phyloP scores from a whole-genome alignment of 2,888 invertebrate species.

The Rotaria magnacalcarata region DNA sequence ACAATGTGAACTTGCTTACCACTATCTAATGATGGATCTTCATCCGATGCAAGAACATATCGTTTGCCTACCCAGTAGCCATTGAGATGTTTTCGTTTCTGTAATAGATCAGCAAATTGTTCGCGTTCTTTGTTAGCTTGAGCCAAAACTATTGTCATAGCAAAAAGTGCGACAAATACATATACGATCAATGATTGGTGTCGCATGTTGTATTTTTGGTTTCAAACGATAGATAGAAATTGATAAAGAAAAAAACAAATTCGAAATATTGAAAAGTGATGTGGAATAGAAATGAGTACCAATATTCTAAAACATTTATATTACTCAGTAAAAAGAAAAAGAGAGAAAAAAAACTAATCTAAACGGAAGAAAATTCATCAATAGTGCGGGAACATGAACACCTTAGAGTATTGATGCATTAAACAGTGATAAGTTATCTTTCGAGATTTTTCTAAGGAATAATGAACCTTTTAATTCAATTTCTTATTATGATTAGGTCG shows the following conservation, averaged over 20 bases:
- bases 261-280: background rate
- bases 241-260: background rate
- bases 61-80: constrained; percentile 36
- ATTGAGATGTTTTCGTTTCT: constrained; percentile 35
- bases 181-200: background rate
- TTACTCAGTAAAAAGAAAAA: background rate
- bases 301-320: background rate
- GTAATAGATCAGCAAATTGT: constrained; percentile 17
- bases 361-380: background rate
- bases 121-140: constrained; percentile 27
- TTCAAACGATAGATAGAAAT: background rate
- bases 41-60: background rate
- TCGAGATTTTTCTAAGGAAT: background rate
- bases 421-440: background rate
- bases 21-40: background rate
- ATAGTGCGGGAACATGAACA: too few species aligned
- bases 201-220: background rate
- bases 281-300: background rate
- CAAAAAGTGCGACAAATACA: background rate
- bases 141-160: background rate
- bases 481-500: too few species aligned
- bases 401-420: background rate
- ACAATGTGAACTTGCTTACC: background rate
- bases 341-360: background rate
- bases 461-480: background rate